Evolutionary conservation across 2,888 invertebrate genomes (phyloP).

Genomic region (Pyrrhia umbra): DNA sequence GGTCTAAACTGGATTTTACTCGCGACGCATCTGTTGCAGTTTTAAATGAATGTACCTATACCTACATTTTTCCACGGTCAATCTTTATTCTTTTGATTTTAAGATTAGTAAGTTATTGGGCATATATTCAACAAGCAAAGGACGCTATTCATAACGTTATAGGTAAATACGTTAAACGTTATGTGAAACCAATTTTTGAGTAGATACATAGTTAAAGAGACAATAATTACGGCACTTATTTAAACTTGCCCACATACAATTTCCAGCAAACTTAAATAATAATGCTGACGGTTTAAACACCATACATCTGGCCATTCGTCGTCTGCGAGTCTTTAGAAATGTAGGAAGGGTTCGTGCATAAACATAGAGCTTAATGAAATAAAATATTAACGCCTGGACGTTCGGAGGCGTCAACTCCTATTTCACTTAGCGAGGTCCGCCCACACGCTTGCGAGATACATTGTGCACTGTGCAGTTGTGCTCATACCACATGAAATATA

Average conservation of each 20-base stretch:
- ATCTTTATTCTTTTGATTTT: too few relatives aligned
- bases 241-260: background rate
- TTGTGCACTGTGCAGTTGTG: constrained; percentile 33
- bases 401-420: constrained; percentile 70
- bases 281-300: constrained; percentile 12
- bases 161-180: too few relatives aligned
- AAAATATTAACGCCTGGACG: constrained; percentile 57
- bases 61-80: background rate
- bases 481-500: constrained; percentile 27
- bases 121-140: too few relatives aligned
- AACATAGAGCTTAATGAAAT: constrained; percentile 63
- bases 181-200: too few relatives aligned
- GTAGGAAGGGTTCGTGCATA: constrained; percentile 49
- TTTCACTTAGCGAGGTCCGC: constrained; percentile 71
- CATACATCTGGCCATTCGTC: constrained; percentile 12
- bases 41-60: background rate
- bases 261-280: background rate
- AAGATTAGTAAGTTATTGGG: too few relatives aligned
- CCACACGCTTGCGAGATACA: constrained; percentile 60
- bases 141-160: too few relatives aligned
- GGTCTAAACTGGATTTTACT: constrained; percentile 21
- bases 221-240: too few relatives aligned
- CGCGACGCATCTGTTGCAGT: background rate
- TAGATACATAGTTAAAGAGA: too few relatives aligned
- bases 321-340: constrained; percentile 33